Conservation (phyloP, 1,140 invertebrate genomes). For the Pseudomyrmex concolor region DNA sequence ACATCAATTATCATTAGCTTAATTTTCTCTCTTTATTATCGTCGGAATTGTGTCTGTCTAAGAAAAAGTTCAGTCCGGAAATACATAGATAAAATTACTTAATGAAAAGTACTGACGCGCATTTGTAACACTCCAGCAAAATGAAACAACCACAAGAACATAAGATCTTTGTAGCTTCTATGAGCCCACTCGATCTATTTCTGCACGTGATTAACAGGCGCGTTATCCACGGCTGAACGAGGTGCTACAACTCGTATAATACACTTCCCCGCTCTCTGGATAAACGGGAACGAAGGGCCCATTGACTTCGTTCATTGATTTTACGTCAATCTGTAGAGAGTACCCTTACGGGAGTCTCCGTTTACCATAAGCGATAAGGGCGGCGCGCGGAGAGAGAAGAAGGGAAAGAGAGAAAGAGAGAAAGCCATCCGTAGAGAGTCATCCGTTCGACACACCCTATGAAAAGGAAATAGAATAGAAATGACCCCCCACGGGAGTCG, state of each 20-base stretch:
- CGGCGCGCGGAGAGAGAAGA: slow-evolving; percentile 54
- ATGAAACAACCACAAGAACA: neutral
- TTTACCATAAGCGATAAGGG: slow-evolving; percentile 84
- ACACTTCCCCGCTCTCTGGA: slow-evolving; percentile 48
- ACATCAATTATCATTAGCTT: slow-evolving; percentile 46
- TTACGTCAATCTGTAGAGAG: slow-evolving; percentile 84
- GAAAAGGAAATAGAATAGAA: slow-evolving; percentile 85
- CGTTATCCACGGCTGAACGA: slow-evolving; percentile 63
- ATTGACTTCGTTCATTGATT: slow-evolving; percentile 86
- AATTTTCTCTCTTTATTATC: slow-evolving; percentile 31
- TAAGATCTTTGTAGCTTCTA: slow-evolving; percentile 2
- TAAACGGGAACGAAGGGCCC: slow-evolving; percentile 71
- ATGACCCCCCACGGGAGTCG: slow-evolving; percentile 84
- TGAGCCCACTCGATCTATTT: slow-evolving; percentile 38
- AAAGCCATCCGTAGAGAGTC: slow-evolving; percentile 63
- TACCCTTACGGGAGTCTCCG: slow-evolving; percentile 82
- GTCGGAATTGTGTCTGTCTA: neutral
- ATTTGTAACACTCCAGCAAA: slow-evolving; percentile 24
- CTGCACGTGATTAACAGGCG: slow-evolving; percentile 64
- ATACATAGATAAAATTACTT: slow-evolving; percentile 12
- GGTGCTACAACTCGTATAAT: slow-evolving; percentile 63
- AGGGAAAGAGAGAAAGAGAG: neutral
- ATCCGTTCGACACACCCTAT: slow-evolving; percentile 78
- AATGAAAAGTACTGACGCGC: neutral
- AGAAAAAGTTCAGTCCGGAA: neutral